A percentile compares a stretch with the other conserved stretches of the same genome.
These are phyloP conservation scores for Cladorhizidae sp. DNA, from an alignment of 37 sponge, comb jelly and placozoan genomes.

Conservation along the genomic window DNA sequence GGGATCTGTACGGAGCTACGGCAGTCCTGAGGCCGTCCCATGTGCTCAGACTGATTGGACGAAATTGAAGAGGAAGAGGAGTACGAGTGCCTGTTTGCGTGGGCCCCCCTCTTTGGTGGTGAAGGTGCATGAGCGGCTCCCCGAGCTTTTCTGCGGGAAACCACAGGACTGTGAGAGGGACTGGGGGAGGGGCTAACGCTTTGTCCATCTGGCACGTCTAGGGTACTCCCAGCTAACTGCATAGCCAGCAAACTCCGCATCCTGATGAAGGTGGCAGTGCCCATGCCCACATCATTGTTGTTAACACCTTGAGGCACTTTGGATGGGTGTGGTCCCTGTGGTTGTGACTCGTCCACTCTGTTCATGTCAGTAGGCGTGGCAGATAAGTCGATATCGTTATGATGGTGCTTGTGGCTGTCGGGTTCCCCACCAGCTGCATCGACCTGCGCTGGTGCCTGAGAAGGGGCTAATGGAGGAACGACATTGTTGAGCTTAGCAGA, in stretches of 20 bases:
- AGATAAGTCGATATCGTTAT: too few relatives aligned
- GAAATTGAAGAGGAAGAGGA: conserved; percentile 32
- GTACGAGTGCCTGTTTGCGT: conserved; percentile 14
- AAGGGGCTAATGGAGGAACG: background rate
- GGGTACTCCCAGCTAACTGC: conserved; percentile 47
- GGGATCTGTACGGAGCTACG: background rate
- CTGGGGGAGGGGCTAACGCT: conserved; percentile 1
- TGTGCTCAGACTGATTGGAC: conserved; percentile 9
- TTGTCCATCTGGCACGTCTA: conserved; percentile 55
- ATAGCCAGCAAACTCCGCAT: conserved; percentile 55
- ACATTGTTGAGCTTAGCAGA: background rate
- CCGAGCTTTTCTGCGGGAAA: background rate
- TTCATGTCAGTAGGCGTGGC: too few relatives aligned
- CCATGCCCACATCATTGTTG: background rate
- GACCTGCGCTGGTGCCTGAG: background rate
- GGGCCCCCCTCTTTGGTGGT: conserved; percentile 30
- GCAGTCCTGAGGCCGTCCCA: background rate
- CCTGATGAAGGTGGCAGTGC: conserved; percentile 11
- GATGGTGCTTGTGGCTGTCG: too few relatives aligned
- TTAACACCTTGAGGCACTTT: background rate
- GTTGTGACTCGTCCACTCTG: too few relatives aligned
- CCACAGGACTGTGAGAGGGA: conserved; percentile 9
- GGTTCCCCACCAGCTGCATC: too few relatives aligned
- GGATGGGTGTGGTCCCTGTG: too few relatives aligned
- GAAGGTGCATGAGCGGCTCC: conserved; percentile 24